Evolutionary conservation across 92 coral and sea anemone genomes (phyloP).

Genomic region (Muricea muricata): DNA sequence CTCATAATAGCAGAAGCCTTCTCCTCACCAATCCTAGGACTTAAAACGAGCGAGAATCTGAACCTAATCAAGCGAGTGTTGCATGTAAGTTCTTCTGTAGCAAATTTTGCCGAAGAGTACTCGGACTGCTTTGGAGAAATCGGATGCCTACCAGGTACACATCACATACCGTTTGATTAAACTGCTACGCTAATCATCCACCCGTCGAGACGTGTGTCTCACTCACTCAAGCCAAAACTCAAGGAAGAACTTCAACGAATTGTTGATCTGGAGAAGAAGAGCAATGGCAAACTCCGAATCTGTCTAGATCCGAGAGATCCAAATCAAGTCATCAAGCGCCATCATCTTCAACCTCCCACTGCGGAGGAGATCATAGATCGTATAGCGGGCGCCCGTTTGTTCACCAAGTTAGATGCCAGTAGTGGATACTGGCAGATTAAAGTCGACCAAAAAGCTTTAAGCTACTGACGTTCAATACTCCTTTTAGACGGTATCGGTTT

Average conservation of each 20-base stretch:
- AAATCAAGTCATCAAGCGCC: too few species aligned
- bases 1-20: not conserved
- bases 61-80: too few species aligned
- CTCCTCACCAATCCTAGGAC: conserved; percentile 9
- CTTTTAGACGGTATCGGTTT: too few species aligned
- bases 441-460: too few species aligned
- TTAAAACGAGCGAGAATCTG: not conserved
- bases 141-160: not conserved
- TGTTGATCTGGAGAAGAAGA: not conserved
- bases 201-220: not conserved
- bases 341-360: conserved; percentile 11
- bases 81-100: too few species aligned
- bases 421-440: too few species aligned
- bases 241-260: conserved; percentile 22
- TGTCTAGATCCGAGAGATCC: too few species aligned
- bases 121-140: too few species aligned
- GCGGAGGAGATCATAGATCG: conserved; percentile 9
- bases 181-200: not conserved
- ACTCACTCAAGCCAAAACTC: too few species aligned
- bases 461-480: too few species aligned
- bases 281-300: too few species aligned
- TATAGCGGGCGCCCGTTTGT: conserved; percentile 15
- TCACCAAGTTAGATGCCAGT: conserved; percentile 26
- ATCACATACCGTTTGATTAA: not conserved
- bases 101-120: too few species aligned